Conservation (phyloP, 2,113 vertebrate species). For the Eolophus roseicapilla region DNA sequence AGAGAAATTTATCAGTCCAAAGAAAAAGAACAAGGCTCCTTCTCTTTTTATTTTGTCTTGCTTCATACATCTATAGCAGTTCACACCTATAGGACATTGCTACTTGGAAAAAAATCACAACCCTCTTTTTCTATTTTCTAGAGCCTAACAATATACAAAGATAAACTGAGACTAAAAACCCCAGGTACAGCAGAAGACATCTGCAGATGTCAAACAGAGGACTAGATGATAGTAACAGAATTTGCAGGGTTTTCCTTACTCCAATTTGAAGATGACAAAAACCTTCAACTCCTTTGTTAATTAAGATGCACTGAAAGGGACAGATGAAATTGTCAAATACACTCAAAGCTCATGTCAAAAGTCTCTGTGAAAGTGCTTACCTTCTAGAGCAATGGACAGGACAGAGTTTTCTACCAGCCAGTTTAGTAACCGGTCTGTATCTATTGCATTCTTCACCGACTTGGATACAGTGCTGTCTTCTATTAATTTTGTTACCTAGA, state of each 20-base stretch:
- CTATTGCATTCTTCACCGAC: constrained; percentile 97
- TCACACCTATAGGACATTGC: not conserved
- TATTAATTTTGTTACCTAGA: constrained; percentile 95
- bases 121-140: not conserved
- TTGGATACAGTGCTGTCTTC: constrained; percentile 98
- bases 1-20: not conserved
- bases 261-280: not conserved
- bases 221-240: not conserved
- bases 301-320: not conserved
- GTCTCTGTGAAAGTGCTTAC: constrained; percentile 69
- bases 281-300: not conserved
- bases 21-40: not conserved
- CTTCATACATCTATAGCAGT: not conserved
- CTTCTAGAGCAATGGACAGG: constrained; percentile 96
- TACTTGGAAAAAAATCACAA: not conserved
- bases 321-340: not conserved
- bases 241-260: not conserved
- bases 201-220: not conserved
- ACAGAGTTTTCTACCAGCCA: constrained; percentile 99
- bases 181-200: not conserved
- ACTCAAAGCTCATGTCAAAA: not conserved
- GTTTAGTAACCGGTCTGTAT: constrained; percentile 92
- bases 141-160: not conserved
- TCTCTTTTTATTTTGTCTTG: not conserved
- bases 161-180: not conserved